Evolutionary conservation across 2,113 vertebrate species (phyloP).

Genomic region (Catharus fuscescens): DNA sequence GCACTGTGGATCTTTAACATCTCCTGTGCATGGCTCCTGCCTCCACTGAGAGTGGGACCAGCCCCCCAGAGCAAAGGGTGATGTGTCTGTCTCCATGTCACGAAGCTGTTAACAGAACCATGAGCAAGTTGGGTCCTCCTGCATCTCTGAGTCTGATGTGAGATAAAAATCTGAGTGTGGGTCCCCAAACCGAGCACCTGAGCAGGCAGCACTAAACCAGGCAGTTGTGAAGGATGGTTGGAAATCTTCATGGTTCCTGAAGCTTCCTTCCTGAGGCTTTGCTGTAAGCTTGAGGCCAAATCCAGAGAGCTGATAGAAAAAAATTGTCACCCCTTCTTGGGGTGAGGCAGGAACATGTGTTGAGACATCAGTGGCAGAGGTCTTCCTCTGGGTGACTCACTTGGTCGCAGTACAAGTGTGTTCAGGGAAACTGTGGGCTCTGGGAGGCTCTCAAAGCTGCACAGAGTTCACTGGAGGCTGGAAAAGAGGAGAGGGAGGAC

Average conservation of each 20-base stretch:
- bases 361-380: neutral
- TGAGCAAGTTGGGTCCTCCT: neutral
- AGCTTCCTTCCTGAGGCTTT: neutral
- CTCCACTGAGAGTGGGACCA: neutral
- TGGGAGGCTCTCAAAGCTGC: neutral
- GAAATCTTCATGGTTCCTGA: neutral
- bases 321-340: rapidly evolving
- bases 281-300: neutral
- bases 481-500: neutral
- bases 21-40: neutral
- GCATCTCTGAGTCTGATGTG: neutral
- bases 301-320: rapidly evolving
- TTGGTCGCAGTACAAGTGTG: neutral
- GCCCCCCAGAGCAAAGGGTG: neutral
- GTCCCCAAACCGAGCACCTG: neutral
- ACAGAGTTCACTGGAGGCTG: neutral
- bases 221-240: neutral
- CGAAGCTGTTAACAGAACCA: neutral
- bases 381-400: neutral
- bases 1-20: rapidly evolving
- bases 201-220: neutral
- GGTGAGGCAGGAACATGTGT: rapidly evolving
- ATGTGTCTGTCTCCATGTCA: neutral
- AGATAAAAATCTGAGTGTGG: neutral
- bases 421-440: neutral